Base-by-base conservation (phyloP, 2,113 vertebrate species). In the Bufo gargarizans region DNA sequence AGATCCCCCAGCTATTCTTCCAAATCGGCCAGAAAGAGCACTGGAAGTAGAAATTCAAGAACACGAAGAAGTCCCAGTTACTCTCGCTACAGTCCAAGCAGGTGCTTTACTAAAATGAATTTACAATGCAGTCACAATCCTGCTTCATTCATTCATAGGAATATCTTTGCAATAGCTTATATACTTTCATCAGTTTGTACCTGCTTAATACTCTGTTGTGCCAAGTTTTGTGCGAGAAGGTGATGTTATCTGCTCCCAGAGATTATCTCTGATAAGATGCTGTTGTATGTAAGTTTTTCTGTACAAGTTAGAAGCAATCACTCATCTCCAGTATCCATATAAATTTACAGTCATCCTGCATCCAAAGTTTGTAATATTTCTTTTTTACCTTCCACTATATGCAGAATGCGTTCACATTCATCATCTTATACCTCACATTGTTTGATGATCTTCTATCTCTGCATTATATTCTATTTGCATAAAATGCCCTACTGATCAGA, bases 1-100 rank as follows among this genome's bases (percentile, higher is more conserved):
- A 95, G 94, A 82, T 99, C 97, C 55, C 94, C 91, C 84, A 98
- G 95, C 92, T 95, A 95, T 59, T 97, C 97, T 0, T 92, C 95
- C 61, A 96, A 94, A 89, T 94, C 94, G 49, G 96, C 95, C 92
- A 94, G 94, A 85, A 95, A 94, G 91, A 96, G 96, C 77, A 95
- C 96, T 20, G 91, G 93, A 49, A 95, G 93, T 90, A 91, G 95
- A 90, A 96, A 95, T 79, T 93, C 94, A 0, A 94, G 96, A 81
- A 93, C 93, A 6, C 93, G 92, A 33, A 93, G 96, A 89, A 97
- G 96, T 90, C 96, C 96, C 83, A 98, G 96, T 92, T 96, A 96
- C 92, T 97, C 96, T 14, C 95, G 94, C 92, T 94, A 97, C 94
- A 97, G 95, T 71, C 92, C 92, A 1, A 91, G 93, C 95, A 98